A percentile compares a stretch with the other conserved stretches of the same genome.
These are phyloP conservation scores for Lasiurus cinereus DNA, from an alignment of 2,113 vertebrate genomes.

Conservation along the genomic window DNA sequence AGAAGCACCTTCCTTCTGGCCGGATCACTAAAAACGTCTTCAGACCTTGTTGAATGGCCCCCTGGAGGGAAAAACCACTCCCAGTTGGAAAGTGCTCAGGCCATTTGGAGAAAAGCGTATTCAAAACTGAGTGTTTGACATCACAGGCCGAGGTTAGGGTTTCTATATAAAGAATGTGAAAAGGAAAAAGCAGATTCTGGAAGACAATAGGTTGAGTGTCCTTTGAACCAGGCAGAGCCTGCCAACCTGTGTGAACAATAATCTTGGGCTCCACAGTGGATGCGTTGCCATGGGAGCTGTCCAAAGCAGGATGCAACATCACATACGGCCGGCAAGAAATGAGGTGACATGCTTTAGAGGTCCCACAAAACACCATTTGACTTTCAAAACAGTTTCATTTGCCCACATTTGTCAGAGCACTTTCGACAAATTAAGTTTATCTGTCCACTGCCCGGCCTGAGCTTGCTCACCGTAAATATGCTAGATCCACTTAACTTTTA, in stretches of 20 bases:
- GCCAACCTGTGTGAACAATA: background rate
- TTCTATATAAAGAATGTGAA: background rate
- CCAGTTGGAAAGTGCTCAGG: background rate
- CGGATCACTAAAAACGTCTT: background rate
- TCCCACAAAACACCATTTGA: conserved; percentile 24
- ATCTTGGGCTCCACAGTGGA: background rate
- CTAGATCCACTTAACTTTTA: conserved; percentile 36
- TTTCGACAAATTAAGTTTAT: conserved; percentile 21
- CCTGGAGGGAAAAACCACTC: background rate
- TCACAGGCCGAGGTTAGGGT: background rate
- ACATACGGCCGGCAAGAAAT: background rate
- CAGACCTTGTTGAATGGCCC: background rate
- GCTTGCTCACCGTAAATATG: conserved; percentile 21
- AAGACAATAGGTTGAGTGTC: background rate
- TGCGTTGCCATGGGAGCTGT: conserved; percentile 24
- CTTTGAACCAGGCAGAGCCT: background rate
- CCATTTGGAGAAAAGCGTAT: background rate
- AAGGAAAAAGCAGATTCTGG: background rate
- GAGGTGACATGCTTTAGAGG: conserved; percentile 1
- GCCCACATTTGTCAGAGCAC: background rate
- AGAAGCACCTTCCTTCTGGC: background rate
- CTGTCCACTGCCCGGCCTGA: background rate
- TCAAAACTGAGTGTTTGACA: background rate
- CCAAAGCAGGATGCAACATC: conserved; percentile 50
- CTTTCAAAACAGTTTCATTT: conserved; percentile 16